Conservation (phyloP, 2,113 vertebrate species). For the Leptobrachium ailaonicum region DNA sequence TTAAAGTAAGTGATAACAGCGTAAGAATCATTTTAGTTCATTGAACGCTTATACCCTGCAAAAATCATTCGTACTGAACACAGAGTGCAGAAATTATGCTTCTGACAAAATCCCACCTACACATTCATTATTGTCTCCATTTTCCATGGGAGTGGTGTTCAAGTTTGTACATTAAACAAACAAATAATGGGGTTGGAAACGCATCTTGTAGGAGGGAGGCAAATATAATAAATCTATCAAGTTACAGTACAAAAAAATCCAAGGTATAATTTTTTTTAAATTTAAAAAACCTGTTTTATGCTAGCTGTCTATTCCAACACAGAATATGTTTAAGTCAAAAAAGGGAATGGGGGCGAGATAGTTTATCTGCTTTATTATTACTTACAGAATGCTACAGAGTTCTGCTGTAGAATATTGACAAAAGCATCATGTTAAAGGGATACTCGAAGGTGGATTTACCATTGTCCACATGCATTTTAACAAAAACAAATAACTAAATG, state of each 20-base stretch:
- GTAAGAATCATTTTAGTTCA: constrained; percentile 15
- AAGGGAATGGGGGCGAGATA: not conserved
- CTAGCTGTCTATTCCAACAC: not conserved
- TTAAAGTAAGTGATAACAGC: constrained; percentile 3
- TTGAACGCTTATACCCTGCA: constrained; percentile 5
- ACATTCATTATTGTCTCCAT: not conserved
- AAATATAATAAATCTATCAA: constrained; percentile 27
- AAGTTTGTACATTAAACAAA: constrained; percentile 28
- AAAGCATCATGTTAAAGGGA: too few species aligned
- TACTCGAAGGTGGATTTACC: too few species aligned
- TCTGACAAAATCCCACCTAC: not conserved
- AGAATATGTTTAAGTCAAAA: not conserved
- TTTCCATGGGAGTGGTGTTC: not conserved
- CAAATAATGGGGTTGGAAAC: constrained; percentile 35
- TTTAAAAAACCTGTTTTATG: not conserved
- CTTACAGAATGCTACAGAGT: too few species aligned
- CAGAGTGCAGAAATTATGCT: not conserved
- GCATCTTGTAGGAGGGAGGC: constrained; percentile 34
- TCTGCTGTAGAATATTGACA: too few species aligned
- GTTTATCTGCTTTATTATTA: too few species aligned
- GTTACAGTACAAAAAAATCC: constrained; percentile 18
- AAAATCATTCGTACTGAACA: not conserved
- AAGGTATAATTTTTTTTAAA: constrained; percentile 25
- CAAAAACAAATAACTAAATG: too few species aligned
- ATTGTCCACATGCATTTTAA: too few species aligned